Conservation (phyloP, 2,888 invertebrate genomes). For the Lasius fuliginosus region DNA sequence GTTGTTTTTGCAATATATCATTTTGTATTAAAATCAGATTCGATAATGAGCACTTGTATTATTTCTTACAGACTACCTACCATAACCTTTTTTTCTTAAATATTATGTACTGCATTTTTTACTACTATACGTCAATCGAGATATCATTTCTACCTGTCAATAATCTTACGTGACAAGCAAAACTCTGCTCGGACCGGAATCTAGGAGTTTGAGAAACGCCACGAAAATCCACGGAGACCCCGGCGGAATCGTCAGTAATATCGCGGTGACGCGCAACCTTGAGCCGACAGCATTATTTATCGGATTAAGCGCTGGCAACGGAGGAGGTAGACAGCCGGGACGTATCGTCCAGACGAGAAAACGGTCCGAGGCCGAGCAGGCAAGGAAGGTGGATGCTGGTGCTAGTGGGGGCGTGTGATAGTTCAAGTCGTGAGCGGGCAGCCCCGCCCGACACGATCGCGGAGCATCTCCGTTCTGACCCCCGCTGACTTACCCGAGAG, state of each 20-base stretch:
- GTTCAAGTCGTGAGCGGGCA: slow-evolving; percentile 88
- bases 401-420: slow-evolving; percentile 88
- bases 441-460: slow-evolving; percentile 86
- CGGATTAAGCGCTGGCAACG: slow-evolving; percentile 76
- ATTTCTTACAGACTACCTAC: not conserved
- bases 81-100: not conserved
- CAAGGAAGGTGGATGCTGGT: slow-evolving; percentile 83
- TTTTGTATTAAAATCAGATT: not conserved
- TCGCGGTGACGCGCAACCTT: slow-evolving; percentile 71
- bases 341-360: slow-evolving; percentile 78
- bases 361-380: slow-evolving; percentile 76
- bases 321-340: slow-evolving; percentile 74
- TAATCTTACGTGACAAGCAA: slow-evolving; percentile 8
- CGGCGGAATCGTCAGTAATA: slow-evolving; percentile 36
- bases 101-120: not conserved
- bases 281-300: slow-evolving; percentile 78
- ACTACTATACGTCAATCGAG: not conserved
- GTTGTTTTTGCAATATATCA: not conserved
- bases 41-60: not conserved
- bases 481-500: slow-evolving; percentile 85
- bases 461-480: slow-evolving; percentile 86
- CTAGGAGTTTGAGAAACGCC: not conserved
- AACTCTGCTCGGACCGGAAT: not conserved
- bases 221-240: slow-evolving; percentile 26
- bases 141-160: not conserved